Percentiles rank a stretch among this genome's conserved stretches.
phyloP scores from a whole-genome alignment of 2,797 vertebrate species.

The Notoglanidium macrostoma region DNA sequence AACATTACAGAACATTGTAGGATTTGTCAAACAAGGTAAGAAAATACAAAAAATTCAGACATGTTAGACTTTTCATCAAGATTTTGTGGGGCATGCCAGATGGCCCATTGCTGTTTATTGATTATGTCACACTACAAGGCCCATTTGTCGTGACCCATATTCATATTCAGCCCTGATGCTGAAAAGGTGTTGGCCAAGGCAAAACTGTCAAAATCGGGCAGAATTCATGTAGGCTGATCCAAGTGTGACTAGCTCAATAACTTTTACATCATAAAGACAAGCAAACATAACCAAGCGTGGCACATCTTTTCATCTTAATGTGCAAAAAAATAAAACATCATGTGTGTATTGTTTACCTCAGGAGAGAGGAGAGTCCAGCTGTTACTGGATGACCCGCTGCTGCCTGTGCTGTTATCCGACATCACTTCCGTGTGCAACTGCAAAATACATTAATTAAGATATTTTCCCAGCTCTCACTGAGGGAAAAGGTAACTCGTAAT shows the following conservation, averaged over 20 bases:
- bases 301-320: neutral
- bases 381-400: conserved; percentile 78
- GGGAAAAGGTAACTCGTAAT: neutral
- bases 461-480: conserved; percentile 22
- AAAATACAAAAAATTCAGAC: too few relatives aligned
- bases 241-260: neutral
- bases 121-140: too few relatives aligned
- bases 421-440: conserved; percentile 74
- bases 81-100: too few relatives aligned
- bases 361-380: conserved; percentile 86
- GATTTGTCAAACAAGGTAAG: too few relatives aligned
- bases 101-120: too few relatives aligned
- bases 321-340: neutral
- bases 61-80: too few relatives aligned
- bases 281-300: neutral
- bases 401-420: conserved; percentile 81
- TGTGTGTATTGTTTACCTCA: conserved; percentile 73
- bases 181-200: too few relatives aligned
- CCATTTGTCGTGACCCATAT: too few relatives aligned
- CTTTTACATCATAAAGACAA: neutral
- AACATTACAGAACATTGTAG: too few relatives aligned
- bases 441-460: conserved; percentile 58
- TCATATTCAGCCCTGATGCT: too few relatives aligned
- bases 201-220: too few relatives aligned
- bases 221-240: too few relatives aligned